Evolutionary conservation across 2,113 vertebrate genomes (phyloP), one percentile per base, ranked within the genome.

Genomic region (Scopus umbretta): DNA sequence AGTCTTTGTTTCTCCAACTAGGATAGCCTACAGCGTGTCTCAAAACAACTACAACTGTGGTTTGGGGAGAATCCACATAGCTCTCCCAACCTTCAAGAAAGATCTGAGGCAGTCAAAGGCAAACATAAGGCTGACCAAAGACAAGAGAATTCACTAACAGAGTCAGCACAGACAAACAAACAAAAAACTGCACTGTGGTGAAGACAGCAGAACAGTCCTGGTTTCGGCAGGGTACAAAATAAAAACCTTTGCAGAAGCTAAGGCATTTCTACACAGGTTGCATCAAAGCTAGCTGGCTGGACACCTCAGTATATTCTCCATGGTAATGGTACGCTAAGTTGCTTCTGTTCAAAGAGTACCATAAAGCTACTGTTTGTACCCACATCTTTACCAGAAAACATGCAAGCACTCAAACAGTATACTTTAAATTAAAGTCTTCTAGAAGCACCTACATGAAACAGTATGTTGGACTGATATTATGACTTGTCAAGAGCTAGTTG

Each of bases 81-180:
- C 38, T 50, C 43, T 78, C 74, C 34, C 65, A 93, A 16, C 47
- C 43, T 92, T 61, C 43, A 91, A 81, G 50, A 62, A 62, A 92
- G 70, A 61, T 84, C 38, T 49, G 72, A 96, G 63, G 71, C 80
- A 81, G 65, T 65, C 47, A 70, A 91, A 96, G 86, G 91, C 89
- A 88, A 95, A 90, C 1, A 1, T 70, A 86, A 91, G 67, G 78
- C 80, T 80, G 52, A 88, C 32, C 5, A 52, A 70, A 80, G 40
- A 68, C 26, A 56, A 32, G 16, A 58, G 71, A 75, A 78, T 83
- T 95, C 82, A 66, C 67, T 91, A 95, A 96, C 34, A 78, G 81
- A 92, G 62, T 94, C 81, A 78, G 88, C 94, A 94, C 27, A 94
- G 79, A 49, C 49, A 88, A 52, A 88, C 22, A 87, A n/a, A 63